A percentile compares a stretch with the other conserved stretches of the same genome.
These are phyloP conservation scores for Drosophila nigromelanica DNA, from an alignment of 1,140 invertebrate genomes.

Conservation along the genomic window DNA sequence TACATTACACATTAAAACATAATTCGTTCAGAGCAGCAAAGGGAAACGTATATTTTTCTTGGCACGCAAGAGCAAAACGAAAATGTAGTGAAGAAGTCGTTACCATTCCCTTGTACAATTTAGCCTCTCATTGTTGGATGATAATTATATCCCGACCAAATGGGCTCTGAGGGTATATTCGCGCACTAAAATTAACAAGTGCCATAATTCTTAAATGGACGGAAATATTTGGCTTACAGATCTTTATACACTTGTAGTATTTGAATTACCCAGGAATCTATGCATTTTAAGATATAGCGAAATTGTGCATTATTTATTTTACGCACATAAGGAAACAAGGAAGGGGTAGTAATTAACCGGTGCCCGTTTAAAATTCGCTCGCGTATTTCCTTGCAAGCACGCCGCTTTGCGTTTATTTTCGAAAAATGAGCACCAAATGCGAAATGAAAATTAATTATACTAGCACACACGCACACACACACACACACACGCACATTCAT, in stretches of 20 bases:
- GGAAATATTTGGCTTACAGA: too few relatives aligned
- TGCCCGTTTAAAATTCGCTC: not conserved
- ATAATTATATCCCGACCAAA: conserved; percentile 13
- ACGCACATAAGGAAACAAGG: not conserved
- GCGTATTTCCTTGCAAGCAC: too few relatives aligned
- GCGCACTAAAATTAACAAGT: not conserved
- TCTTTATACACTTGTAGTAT: too few relatives aligned
- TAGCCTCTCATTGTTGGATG: conserved; percentile 56
- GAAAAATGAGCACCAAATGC: conserved; percentile 58
- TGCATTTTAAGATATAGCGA: too few relatives aligned
- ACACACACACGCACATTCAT: not conserved
- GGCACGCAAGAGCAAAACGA: conserved; percentile 52
- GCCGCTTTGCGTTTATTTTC: conserved; percentile 57
- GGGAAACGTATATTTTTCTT: conserved; percentile 53
- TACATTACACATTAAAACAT: conserved; percentile 67
- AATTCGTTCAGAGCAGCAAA: conserved; percentile 36
- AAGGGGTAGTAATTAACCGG: not conserved
- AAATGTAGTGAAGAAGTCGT: conserved; percentile 29
- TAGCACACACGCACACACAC: conserved; percentile 26
- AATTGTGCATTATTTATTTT: too few relatives aligned
- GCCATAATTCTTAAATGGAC: too few relatives aligned
- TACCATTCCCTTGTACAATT: conserved; percentile 21
- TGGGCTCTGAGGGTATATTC: not conserved
- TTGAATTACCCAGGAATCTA: too few relatives aligned
- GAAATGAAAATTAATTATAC: conserved; percentile 71